These are phyloP conservation scores for Arenicola marina DNA, from an alignment of 2,888 invertebrate species.

Conservation along the genomic window DNA sequence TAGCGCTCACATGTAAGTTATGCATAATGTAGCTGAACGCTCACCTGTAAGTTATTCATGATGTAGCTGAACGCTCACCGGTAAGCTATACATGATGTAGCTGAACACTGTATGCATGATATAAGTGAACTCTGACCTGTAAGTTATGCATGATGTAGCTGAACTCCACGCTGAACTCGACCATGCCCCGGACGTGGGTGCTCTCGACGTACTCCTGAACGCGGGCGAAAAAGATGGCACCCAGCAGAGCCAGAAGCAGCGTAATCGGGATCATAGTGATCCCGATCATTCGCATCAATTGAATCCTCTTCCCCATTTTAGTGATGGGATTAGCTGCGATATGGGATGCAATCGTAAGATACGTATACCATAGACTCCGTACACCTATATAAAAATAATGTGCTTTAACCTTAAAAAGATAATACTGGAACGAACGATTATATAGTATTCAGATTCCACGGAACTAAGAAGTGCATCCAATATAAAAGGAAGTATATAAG, in stretches of 20 bases:
- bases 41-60: too few species aligned
- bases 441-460: too few species aligned
- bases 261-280: conserved; percentile 44
- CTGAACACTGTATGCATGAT: not conserved
- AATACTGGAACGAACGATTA: too few species aligned
- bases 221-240: conserved; percentile 37
- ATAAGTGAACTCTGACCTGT: conserved; percentile 22
- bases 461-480: too few species aligned
- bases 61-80: too few species aligned
- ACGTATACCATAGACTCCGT: not conserved
- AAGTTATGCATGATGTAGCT: conserved; percentile 37
- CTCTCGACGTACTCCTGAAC: conserved; percentile 6
- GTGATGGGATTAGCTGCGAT: conserved; percentile 46
- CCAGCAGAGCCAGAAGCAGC: conserved; percentile 43
- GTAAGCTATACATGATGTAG: too few species aligned
- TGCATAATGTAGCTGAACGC: too few species aligned
- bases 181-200: conserved; percentile 8
- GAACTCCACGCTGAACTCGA: conserved; percentile 36
- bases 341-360: not conserved
- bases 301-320: conserved; percentile 42
- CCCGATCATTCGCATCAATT: conserved; percentile 44
- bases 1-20: conserved; percentile 31
- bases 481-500: too few species aligned
- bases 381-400: too few species aligned
- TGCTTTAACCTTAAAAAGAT: too few species aligned